Percentiles rank a stretch among this genome's conserved stretches.
Evolutionary conservation across 2,797 vertebrate species (phyloP).

Genomic region (Spinus pinus): DNA sequence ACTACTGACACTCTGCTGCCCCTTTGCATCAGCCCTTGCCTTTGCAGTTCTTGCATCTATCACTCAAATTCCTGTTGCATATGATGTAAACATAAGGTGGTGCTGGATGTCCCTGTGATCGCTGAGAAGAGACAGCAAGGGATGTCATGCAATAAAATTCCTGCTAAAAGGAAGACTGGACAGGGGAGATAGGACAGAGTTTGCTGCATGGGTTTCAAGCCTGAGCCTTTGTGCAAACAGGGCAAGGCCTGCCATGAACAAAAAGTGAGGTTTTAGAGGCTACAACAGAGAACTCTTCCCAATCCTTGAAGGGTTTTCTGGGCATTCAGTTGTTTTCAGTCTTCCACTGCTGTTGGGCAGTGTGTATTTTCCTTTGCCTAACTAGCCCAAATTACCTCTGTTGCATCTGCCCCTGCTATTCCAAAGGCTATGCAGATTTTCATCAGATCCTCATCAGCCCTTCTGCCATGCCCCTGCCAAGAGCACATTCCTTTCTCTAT

Average conservation of each 20-base stretch:
- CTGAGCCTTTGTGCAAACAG: neutral
- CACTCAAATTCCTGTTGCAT: neutral
- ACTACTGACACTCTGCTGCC: neutral
- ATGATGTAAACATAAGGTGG: neutral
- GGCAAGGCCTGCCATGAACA: neutral
- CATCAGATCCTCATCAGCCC: neutral
- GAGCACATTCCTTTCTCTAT: slow-evolving; percentile 34
- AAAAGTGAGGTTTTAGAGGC: neutral
- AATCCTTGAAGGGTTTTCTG: neutral
- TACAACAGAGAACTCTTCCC: neutral
- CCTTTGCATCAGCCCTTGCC: neutral
- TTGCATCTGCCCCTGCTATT: neutral
- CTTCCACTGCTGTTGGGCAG: neutral
- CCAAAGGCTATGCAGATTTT: neutral
- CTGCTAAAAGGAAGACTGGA: neutral
- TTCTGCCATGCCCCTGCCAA: neutral
- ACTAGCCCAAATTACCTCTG: neutral
- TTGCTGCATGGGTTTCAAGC: neutral
- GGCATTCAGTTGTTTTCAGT: neutral
- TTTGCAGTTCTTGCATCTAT: neutral
- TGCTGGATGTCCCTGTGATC: neutral
- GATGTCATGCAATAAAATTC: neutral
- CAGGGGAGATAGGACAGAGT: neutral
- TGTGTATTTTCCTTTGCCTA: neutral
- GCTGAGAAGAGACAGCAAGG: neutral